Evolutionary conservation across 2,797 vertebrate species (phyloP), one percentile per base, ranked within the genome.

Genomic region (Chelon labrosus): DNA sequence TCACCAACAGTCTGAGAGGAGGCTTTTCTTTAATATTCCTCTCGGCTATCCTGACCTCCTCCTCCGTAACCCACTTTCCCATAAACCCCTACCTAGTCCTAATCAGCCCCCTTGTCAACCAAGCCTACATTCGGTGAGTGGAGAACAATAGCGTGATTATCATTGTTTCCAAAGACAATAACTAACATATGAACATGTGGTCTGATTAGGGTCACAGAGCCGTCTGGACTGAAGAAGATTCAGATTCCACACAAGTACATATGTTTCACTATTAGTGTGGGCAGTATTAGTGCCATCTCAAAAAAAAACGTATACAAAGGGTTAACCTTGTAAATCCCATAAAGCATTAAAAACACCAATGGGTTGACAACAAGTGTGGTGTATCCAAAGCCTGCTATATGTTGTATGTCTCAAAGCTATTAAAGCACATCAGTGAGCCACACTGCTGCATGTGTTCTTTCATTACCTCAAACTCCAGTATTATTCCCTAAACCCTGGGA

Each of bases 11-110:
- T 77, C 62, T 50, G 55, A 77, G 51, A 58, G 69, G 57, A 58
- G 69, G 57, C 39, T 55, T 49, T 64, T 46, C 52, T 65, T 25
- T 63, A 27, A 58, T 75, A 62, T 42, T 69, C 57, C 19, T 70
- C 19, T 37, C 16, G 37, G 50, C 38, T 42, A 50, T 55, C 41
- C 53, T 41, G 64, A 50, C 63, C 78, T 73, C 65, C 75, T 56
- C 66, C 51, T 74, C 68, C 63, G 20, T 90, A 86, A 89, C 88
- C 90, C 80, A 89, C 73, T 91, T 91, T 89, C 77, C 53, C 49
- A 16, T 70, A 69, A 73, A 79, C 73, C 65, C 82, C 72, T 6
- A 46, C 12, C 38, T 54, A 51, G 46, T 53, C 78, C 73, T 58
- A 62, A 66, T 68, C 68, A 67, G 44, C 38, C 19, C 17, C 46